A percentile compares a stretch with the other conserved stretches of the same genome.
Evolutionary conservation across 2,888 invertebrate species (phyloP).

Genomic region (Cetonia aurata): DNA sequence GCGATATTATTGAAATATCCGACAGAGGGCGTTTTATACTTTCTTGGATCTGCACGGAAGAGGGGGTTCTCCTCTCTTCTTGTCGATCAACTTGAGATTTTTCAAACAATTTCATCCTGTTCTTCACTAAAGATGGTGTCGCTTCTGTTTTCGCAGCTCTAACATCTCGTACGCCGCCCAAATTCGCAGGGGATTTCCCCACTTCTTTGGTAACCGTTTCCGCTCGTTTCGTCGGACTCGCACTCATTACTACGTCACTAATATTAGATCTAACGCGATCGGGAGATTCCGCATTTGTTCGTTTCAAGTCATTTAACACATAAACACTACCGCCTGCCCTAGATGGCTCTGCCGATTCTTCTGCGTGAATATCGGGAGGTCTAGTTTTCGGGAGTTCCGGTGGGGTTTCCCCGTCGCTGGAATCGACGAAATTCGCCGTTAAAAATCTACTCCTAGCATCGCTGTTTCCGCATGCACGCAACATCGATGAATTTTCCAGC

Average conservation of each 20-base stretch:
- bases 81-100: conserved; percentile 37
- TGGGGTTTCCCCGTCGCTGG: conserved; percentile 56
- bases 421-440: conserved; percentile 62
- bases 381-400: conserved; percentile 58
- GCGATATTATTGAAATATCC: background rate
- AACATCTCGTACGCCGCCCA: conserved; percentile 45
- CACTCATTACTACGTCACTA: conserved; percentile 46
- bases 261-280: conserved; percentile 52
- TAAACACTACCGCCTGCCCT: conserved; percentile 44
- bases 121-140: conserved; percentile 62
- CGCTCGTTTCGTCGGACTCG: conserved; percentile 11
- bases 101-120: conserved; percentile 65
- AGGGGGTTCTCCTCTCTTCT: too few relatives aligned
- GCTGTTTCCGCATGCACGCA: conserved; percentile 55
- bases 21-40: conserved; percentile 22
- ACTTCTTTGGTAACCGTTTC: conserved; percentile 64
- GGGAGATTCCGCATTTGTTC: conserved; percentile 45
- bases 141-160: conserved; percentile 9
- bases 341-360: background rate
- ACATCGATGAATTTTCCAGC: conserved; percentile 58
- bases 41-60: background rate
- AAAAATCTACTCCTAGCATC: conserved; percentile 66
- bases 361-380: conserved; percentile 51
- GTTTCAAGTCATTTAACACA: conserved; percentile 48
- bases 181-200: conserved; percentile 51